Base-by-base conservation (phyloP, 2,888 invertebrate species). In the Morpho achilles region DNA sequence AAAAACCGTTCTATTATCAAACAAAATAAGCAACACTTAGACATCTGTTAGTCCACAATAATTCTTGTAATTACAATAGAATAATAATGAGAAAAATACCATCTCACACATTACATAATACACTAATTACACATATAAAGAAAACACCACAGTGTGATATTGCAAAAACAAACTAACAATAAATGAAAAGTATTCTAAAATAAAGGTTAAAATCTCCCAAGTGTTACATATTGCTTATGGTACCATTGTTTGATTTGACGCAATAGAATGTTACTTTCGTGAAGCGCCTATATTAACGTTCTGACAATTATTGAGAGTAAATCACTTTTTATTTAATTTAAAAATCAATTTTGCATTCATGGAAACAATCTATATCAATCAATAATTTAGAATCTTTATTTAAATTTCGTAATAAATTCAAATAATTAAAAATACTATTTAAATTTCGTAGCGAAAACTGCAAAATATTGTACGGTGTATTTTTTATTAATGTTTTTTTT, bases 21-120 rank as follows among this genome's bases (percentile, higher is more conserved):
- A 9, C 42, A 42, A 43, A 48, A 55, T 22, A 8, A 45, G 22
- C 10, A 23, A 22, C 10, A 4, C 8, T 44, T 40, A 16, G 16
- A 40, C 8, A 50, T 8, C 16, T 56, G 10, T 56, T 40, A 47
- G 42, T 53, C 52, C 43, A 60, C 40, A 50, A 42, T 16, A 40
- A 53, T 53, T 57, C 50, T 9, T 60, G 44, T 32, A 49, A 56
- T 58, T 55, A 61, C 61, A 61, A 56, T 50, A 58, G 58, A 55
- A 61, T 61, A 61, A 61, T 56, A 59, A 59, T 59, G 61, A 43
- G 61, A 59, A 59, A 61, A 61, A 61, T 61, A 55, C 52, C 59
- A 61, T 55, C 32, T 32, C 58, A 53, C 61, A 52, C 32, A 54
- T 61, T 61, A 59, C 52, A 55, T 58, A 55, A 59, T n/a, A 50